Evolutionary conservation across 2,113 vertebrate genomes (phyloP).

Genomic region (Cebidichthys violaceus): DNA sequence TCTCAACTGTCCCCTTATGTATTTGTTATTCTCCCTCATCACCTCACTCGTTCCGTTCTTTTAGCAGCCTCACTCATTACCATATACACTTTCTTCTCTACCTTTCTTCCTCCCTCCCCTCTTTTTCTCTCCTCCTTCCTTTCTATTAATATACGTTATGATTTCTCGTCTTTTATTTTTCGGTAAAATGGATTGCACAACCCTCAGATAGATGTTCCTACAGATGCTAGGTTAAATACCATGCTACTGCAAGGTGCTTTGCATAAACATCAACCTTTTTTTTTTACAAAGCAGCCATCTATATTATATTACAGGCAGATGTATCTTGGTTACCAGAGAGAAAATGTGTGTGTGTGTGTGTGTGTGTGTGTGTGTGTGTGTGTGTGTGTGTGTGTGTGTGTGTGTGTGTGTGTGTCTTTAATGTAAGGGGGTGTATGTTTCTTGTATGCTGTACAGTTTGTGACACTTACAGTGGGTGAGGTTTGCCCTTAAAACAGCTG

Average conservation of each 20-base stretch:
- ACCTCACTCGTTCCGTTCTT: background rate
- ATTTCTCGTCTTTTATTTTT: background rate
- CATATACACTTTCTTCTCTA: background rate
- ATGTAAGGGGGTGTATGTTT: slow-evolving; percentile 35
- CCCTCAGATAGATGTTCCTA: background rate
- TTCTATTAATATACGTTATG: background rate
- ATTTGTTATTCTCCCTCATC: too few species aligned
- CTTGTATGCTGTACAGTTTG: slow-evolving; percentile 84
- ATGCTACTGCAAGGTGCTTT: slow-evolving; percentile 5
- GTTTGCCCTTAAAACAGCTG: slow-evolving; percentile 91
- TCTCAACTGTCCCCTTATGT: background rate
- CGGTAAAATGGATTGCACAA: background rate
- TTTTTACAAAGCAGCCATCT: background rate
- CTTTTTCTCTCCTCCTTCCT: background rate
- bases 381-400: slow-evolving; percentile 1
- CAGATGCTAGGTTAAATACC: background rate
- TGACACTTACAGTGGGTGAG: slow-evolving; percentile 92
- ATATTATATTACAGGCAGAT: background rate
- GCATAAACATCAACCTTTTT: slow-evolving; percentile 18
- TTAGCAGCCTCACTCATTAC: background rate
- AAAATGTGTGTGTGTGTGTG: slow-evolving; percentile 6
- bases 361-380: background rate
- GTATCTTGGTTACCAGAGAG: background rate
- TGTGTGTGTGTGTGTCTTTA: slow-evolving; percentile 5
- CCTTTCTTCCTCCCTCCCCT: background rate